Base-by-base conservation (phyloP, 1,140 invertebrate species). In the Coptotermes formosanus region DNA sequence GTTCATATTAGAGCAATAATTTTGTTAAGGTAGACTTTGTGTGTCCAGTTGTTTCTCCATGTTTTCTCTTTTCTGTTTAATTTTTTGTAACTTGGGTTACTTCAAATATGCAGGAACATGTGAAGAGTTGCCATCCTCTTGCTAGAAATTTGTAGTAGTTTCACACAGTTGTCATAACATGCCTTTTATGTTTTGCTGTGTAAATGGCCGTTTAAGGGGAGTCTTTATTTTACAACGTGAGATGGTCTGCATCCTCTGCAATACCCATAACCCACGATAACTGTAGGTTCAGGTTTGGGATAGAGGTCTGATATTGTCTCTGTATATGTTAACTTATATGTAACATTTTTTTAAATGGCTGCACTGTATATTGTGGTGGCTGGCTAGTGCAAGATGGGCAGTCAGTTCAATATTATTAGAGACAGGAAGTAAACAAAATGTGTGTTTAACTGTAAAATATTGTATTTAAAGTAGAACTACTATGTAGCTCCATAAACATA, bases 401-500 rank as follows among this genome's bases (percentile, higher is more conserved):
- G 64, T 75, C 64, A 30, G 64, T 30, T 75, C 64, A 75, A 30
- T 75, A 75, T 75, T 75, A n/a, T 75, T 75, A 75, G 64, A 75
- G 64, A 30, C 64, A 75, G 64, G 32, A 82, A 85, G 64, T 82
- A 85, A 85, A 81, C n/a, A 81, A 48, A 82, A 85, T 45, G 48
- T 82, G 85, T 85, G 85, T 85, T 44, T 85, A 85, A 85, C 85
- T 85, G 85, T 85, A 85, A 85, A 81, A 85, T 85, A 85, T 85
- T 85, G 85, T 85, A 85, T 85, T 85, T 85, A 85, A 85, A 85
- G 85, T 85, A 85, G 85, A 85, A 85, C 85, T 85, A 85, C 85
- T 85, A 82, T 85, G 85, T 85, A 85, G 85, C 85, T 85, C 85
- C 38, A 81, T 38, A 45, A 85, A 25, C 25, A 11, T 75, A 75